phyloP scores from a whole-genome alignment of 2,797 vertebrate genomes.

The Gymnoscopelus microlampas region DNA sequence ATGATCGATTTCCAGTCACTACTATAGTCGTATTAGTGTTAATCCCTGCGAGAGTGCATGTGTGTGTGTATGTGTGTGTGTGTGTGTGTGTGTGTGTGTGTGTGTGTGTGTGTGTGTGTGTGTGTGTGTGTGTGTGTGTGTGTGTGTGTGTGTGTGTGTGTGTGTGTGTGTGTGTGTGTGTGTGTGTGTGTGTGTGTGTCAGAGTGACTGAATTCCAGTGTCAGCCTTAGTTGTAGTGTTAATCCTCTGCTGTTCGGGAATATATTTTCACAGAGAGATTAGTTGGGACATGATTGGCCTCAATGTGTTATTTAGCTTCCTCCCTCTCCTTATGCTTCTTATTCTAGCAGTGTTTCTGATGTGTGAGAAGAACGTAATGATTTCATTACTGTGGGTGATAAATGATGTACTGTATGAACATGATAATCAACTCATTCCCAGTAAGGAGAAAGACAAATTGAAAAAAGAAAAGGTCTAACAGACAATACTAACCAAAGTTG shows the following conservation, averaged over 20 bases:
- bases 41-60: neutral
- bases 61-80: conserved; percentile 11
- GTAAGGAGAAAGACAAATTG: no score
- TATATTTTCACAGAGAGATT: conserved; percentile 40
- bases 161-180: conserved; percentile 3
- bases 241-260: conserved; percentile 17
- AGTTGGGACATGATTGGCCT: conserved; percentile 20
- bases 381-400: conserved; percentile 11
- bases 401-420: conserved; percentile 10
- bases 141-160: conserved; percentile 11
- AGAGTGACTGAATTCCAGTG: neutral
- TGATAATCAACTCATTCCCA: no score
- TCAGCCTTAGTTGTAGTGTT: conserved; percentile 12
- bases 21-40: no score
- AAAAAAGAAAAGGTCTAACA: no score
- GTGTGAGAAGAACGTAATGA: conserved; percentile 20
- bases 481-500: no score
- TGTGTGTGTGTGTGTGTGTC: neutral
- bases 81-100: conserved; percentile 6
- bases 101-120: neutral
- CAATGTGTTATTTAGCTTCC: conserved; percentile 18
- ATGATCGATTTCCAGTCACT: no score
- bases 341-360: conserved; percentile 6
- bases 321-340: neutral
- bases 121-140: conserved; percentile 1